Evolutionary conservation across 2,113 vertebrate genomes (phyloP), one percentile per base, ranked within the genome.

Genomic region (Cyprinodon variegatus): DNA sequence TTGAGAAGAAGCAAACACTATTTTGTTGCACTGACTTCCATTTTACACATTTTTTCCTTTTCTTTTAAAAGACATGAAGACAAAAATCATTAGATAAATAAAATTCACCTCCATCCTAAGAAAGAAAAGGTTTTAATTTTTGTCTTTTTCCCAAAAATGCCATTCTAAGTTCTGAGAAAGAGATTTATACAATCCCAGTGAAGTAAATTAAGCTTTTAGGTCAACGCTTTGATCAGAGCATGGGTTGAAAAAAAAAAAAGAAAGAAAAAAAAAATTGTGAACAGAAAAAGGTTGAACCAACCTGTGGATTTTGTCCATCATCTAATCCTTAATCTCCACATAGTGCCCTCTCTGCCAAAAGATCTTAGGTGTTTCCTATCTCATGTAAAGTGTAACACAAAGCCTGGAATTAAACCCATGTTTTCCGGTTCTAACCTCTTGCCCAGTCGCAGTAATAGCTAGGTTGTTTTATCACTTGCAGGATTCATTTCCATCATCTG

Each of bases 401-500:
- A 9, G 64, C 70, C 59, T 78, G 66, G 62, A 83, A 45, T 68
- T 39, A 64, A 65, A 68, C 40, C 60, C 2, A 13, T 14, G n/a
- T 60, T 77, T 76, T 86, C 20, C 68, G 60, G 67, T 74, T 17
- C 72, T 81, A 74, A 61, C 76, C 83, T 86, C 53, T 84, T 29
- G 60, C 72, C 68, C 59, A 81, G 70, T 81, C 69, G 62, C 72
- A 75, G 80, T 59, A 65, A 82, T 29, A 69, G 62, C 38, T 67
- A 38, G 11, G 60, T 59, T 3, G 2, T 83, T 84, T 65, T 53
- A 83, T 78, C 79, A 74, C 83, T 77, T 57, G 75, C 83, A 74
- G 82, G 89, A 45, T 87, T 90, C 46, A 70, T 81, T 86, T 91
- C 82, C 84, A 87, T 20, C 77, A 64, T 57, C 11, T 79, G 82